Evolutionary conservation across 53 echinoderm and acorn worm species (phyloP).

Genomic region (Henricia sp.): DNA sequence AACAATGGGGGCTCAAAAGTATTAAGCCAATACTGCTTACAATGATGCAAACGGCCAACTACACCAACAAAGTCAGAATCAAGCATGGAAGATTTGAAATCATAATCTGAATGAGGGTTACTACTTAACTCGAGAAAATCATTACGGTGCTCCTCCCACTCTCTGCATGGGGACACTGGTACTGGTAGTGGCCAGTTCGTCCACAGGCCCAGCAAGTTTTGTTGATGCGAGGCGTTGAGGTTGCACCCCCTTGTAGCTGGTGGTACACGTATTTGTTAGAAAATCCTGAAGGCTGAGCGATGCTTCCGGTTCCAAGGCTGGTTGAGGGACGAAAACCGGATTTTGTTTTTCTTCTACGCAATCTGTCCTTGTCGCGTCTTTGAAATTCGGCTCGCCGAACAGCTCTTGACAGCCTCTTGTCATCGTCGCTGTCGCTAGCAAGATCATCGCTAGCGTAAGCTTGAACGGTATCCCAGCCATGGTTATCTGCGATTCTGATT

Average conservation of each 20-base stretch:
- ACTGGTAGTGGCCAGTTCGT: constrained; percentile 20
- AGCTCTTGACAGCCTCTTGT: constrained; percentile 38
- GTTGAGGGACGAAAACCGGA: constrained; percentile 18
- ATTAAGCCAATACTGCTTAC: constrained; percentile 23
- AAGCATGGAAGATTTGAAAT: constrained; percentile 2
- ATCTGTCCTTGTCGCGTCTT: constrained; percentile 24
- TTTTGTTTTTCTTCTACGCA: not conserved
- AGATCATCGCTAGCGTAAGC: constrained; percentile 27
- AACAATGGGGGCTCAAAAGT: constrained; percentile 20
- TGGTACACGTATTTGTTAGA: not conserved
- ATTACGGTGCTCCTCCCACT: not conserved
- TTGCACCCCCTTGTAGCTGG: not conserved
- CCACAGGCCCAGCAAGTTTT: constrained; percentile 48
- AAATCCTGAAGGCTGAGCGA: too few species aligned
- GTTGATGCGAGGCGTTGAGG: not conserved
- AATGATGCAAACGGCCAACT: not conserved
- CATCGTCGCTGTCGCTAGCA: constrained; percentile 33
- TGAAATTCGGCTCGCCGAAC: constrained; percentile 24
- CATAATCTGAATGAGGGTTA: constrained; percentile 17
- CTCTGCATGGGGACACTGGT: constrained; percentile 41
- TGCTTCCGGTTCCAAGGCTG: not conserved
- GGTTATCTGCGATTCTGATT: constrained; percentile 31
- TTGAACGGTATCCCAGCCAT: constrained; percentile 21
- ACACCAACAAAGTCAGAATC: not conserved
- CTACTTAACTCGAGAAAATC: constrained; percentile 28